Evolutionary conservation across 2,888 invertebrate species (phyloP).

Genomic region (Digitonthophagus gazella): DNA sequence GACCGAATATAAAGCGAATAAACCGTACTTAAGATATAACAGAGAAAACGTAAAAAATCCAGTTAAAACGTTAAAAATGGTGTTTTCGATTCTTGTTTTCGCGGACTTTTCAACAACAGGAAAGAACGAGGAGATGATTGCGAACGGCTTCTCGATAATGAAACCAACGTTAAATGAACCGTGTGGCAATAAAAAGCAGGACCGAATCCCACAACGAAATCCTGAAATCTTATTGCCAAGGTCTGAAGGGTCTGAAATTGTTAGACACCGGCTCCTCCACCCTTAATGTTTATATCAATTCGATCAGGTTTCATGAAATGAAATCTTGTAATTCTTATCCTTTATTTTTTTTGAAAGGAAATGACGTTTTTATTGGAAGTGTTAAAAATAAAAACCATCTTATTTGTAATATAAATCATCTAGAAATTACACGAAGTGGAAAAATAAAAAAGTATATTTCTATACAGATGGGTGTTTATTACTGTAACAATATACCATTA

Average conservation of each 20-base stretch:
- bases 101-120: background rate
- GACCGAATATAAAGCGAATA: too few relatives aligned
- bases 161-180: background rate
- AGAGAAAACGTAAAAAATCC: too few relatives aligned
- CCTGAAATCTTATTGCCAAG: background rate
- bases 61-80: background rate
- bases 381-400: too few relatives aligned
- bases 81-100: background rate
- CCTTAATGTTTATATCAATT: background rate
- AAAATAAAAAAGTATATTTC: too few relatives aligned
- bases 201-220: background rate
- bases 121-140: background rate
- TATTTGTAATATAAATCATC: too few relatives aligned
- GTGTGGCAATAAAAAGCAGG: background rate
- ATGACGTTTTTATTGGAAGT: too few relatives aligned
- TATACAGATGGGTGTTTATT: too few relatives aligned
- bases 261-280: too few relatives aligned
- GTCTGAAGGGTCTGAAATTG: background rate
- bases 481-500: background rate
- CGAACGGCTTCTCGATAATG: background rate
- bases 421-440: too few relatives aligned
- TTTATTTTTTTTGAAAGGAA: too few relatives aligned
- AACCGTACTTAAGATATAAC: too few relatives aligned
- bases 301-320: background rate
- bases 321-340: background rate